Conservation (phyloP, 2,797 vertebrate genomes). For the Chrysocyon brachyurus region DNA sequence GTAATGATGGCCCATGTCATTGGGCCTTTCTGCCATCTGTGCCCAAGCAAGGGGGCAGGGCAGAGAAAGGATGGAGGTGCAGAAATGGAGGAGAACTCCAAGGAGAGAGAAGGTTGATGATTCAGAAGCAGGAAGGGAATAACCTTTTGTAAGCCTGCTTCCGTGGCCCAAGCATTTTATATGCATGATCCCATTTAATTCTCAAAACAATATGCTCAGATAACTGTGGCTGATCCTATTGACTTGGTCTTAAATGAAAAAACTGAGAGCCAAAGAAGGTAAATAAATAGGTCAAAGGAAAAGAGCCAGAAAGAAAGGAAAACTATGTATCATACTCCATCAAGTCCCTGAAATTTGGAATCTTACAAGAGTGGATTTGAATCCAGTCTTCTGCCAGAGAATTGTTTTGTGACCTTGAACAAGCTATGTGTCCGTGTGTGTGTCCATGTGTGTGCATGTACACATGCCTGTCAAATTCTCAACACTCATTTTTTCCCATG, state of each 20-base stretch:
- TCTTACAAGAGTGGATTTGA: not conserved
- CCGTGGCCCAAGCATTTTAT: not conserved
- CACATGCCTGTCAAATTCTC: not conserved
- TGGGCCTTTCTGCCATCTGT: conserved; percentile 17
- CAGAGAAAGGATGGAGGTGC: not conserved
- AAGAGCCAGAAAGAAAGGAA: not conserved
- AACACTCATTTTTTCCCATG: not conserved
- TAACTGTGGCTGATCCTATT: not conserved
- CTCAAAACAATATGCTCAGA: not conserved
- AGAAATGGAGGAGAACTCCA: not conserved
- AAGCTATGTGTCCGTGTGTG: not conserved
- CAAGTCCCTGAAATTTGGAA: not conserved
- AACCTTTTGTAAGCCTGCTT: not conserved
- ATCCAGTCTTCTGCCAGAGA: not conserved
- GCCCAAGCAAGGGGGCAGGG: conserved; percentile 41
- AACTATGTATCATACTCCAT: not conserved
- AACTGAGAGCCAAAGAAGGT: not conserved
- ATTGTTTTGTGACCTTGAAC: not conserved
- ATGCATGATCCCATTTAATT: not conserved
- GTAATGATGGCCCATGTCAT: conserved; percentile 66
- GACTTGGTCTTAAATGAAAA: not conserved
- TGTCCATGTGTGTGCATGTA: not conserved
- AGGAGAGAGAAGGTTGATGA: conserved; percentile 11
- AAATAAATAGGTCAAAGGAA: not conserved
- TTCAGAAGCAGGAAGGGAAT: not conserved